These are phyloP conservation scores for Diceros bicornis DNA, from an alignment of 2,797 vertebrate genomes.

Conservation along the genomic window DNA sequence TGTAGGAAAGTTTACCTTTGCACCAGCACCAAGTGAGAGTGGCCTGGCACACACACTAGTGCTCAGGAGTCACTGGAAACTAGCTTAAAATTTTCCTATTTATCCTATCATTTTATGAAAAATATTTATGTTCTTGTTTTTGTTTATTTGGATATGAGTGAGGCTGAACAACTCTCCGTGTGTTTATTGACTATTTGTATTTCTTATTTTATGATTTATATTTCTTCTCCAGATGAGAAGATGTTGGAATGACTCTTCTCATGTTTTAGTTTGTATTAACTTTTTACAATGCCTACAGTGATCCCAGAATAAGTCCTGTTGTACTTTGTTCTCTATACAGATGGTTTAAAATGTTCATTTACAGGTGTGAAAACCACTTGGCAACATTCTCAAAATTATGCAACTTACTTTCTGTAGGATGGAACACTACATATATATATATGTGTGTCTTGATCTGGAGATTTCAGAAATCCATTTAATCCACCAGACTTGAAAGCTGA, in stretches of 20 bases:
- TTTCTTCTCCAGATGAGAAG: neutral
- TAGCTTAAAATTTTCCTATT: neutral
- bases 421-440: too few species aligned
- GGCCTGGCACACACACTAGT: accelerated
- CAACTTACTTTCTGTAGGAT: neutral
- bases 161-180: neutral
- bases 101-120: neutral
- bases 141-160: neutral
- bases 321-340: neutral
- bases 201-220: neutral
- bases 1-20: neutral
- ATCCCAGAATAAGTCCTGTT: neutral
- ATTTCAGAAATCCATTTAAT: conserved; percentile 4
- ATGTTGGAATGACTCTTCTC: neutral
- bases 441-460: neutral
- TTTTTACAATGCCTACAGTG: neutral
- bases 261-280: neutral
- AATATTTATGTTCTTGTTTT: neutral
- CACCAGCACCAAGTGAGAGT: too few species aligned
- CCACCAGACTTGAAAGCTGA: neutral
- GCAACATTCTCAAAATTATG: neutral
- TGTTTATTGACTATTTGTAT: neutral
- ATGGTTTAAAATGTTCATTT: conserved; percentile 7
- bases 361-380: neutral
- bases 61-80: neutral